These are phyloP conservation scores for Drosophila kanekoi DNA, from an alignment of 2,888 invertebrate species.

Conservation along the genomic window DNA sequence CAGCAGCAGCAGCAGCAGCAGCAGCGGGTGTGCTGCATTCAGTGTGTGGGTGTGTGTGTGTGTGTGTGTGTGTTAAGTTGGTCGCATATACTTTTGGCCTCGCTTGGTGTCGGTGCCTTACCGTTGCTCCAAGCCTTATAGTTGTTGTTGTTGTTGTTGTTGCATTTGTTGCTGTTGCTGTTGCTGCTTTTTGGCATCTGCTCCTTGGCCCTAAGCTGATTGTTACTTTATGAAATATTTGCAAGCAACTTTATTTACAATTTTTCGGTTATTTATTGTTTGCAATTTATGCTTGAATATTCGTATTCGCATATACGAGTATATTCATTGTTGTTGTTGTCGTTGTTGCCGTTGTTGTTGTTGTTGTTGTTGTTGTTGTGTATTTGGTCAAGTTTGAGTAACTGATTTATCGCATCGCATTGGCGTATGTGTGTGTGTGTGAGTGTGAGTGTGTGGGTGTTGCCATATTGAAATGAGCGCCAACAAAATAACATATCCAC, in stretches of 20 bases:
- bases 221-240: slow-evolving; percentile 82
- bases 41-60: slow-evolving; percentile 27
- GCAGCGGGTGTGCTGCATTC: slow-evolving; percentile 51
- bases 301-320: slow-evolving; percentile 29
- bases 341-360: slow-evolving; percentile 39
- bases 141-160: slow-evolving; percentile 30
- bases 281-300: slow-evolving; percentile 78
- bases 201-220: slow-evolving; percentile 79
- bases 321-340: slow-evolving; percentile 22
- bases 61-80: slow-evolving; percentile 68
- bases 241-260: slow-evolving; percentile 82
- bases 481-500: slow-evolving; percentile 8
- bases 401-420: slow-evolving; percentile 65
- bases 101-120: slow-evolving; percentile 79
- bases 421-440: slow-evolving; percentile 21
- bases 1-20: slow-evolving; percentile 16
- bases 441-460: slow-evolving; percentile 32
- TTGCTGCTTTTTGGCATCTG: slow-evolving; percentile 71
- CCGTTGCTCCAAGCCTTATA: slow-evolving; percentile 65
- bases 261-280: slow-evolving; percentile 82
- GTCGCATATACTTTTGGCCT: slow-evolving; percentile 78
- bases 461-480: slow-evolving; percentile 41
- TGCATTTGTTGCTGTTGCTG: slow-evolving; percentile 33
- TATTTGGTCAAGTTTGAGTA: slow-evolving; percentile 76
- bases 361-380: slow-evolving; percentile 43